A percentile compares a stretch with the other conserved stretches of the same genome.
These are phyloP conservation scores for Dreissena rostriformis DNA, from an alignment of 1,140 invertebrate genomes.

Conservation along the genomic window DNA sequence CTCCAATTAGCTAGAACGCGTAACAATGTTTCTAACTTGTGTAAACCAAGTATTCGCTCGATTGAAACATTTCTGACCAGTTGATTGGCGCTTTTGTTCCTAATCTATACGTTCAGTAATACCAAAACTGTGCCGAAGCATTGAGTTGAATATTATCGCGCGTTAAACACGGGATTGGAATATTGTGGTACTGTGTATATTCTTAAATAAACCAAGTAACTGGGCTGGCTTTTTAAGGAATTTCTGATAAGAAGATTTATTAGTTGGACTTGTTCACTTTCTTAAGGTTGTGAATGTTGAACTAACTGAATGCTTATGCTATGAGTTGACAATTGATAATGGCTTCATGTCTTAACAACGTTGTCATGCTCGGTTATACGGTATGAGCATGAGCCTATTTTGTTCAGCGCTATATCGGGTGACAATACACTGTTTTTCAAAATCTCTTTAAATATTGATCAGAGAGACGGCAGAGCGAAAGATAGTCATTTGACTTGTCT, in stretches of 20 bases:
- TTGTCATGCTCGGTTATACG: constrained; percentile 18
- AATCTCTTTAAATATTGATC: constrained; percentile 33
- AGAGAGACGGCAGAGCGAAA: not conserved
- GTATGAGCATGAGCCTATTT: too few relatives aligned
- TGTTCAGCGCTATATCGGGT: too few relatives aligned
- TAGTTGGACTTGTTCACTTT: constrained; percentile 24
- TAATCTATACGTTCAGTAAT: not conserved
- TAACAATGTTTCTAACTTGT: not conserved
- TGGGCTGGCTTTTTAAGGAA: not conserved
- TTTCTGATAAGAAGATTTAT: not conserved
- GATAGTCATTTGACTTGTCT: constrained; percentile 5
- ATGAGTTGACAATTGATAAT: constrained; percentile 11
- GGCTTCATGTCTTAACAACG: constrained; percentile 25
- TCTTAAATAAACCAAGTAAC: too few relatives aligned
- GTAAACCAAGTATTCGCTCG: not conserved
- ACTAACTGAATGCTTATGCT: not conserved
- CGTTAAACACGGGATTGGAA: not conserved
- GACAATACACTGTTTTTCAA: constrained; percentile 26
- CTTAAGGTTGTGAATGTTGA: constrained; percentile 30
- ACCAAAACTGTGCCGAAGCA: not conserved
- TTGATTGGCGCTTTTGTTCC: not conserved
- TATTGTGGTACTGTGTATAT: too few relatives aligned
- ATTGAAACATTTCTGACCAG: not conserved
- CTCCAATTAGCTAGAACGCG: not conserved
- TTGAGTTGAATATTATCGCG: not conserved